These are phyloP conservation scores for Tokudaia tokunoshimensis DNA, from an alignment of 2,797 vertebrate genomes.

Conservation along the genomic window DNA sequence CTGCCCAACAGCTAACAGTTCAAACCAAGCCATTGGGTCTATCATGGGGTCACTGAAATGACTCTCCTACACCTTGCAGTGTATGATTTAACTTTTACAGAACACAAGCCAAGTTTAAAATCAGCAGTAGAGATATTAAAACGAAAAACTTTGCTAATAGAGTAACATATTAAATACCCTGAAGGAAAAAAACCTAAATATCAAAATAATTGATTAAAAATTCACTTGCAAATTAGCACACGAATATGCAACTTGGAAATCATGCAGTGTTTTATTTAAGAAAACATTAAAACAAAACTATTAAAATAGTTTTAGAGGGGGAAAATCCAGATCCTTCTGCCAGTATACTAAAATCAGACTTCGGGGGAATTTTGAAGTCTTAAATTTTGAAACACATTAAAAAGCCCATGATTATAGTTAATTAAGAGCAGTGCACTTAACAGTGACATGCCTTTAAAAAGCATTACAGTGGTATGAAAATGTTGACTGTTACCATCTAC, in stretches of 20 bases:
- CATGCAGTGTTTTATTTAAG: conserved; percentile 93
- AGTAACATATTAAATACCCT: conserved; percentile 95
- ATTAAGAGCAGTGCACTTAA: conserved; percentile 88
- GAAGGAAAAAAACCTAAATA: conserved; percentile 92
- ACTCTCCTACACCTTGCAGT: conserved; percentile 97
- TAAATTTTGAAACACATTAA: conserved; percentile 79
- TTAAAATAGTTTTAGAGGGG: conserved; percentile 82
- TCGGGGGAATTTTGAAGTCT: conserved; percentile 78
- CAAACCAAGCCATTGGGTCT: conserved; percentile 94
- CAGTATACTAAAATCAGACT: conserved; percentile 74
- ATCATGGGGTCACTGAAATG: conserved; percentile 93
- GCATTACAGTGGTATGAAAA: conserved; percentile 41
- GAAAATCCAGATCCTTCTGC: conserved; percentile 75
- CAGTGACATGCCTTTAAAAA: conserved; percentile 85
- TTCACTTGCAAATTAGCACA: conserved; percentile 88
- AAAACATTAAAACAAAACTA: conserved; percentile 85
- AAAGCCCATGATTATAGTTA: conserved; percentile 77
- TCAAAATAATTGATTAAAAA: conserved; percentile 91
- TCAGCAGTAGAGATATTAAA: conserved; percentile 89
- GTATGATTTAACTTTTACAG: conserved; percentile 96
- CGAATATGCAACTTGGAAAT: conserved; percentile 87
- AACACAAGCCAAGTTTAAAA: conserved; percentile 90
- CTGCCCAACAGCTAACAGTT: conserved; percentile 96
- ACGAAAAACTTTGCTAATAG: conserved; percentile 91
- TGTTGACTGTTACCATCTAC: conserved; percentile 55